These are phyloP conservation scores for Ormyrus pomaceus DNA, from an alignment of 2,888 invertebrate genomes.

Conservation along the genomic window DNA sequence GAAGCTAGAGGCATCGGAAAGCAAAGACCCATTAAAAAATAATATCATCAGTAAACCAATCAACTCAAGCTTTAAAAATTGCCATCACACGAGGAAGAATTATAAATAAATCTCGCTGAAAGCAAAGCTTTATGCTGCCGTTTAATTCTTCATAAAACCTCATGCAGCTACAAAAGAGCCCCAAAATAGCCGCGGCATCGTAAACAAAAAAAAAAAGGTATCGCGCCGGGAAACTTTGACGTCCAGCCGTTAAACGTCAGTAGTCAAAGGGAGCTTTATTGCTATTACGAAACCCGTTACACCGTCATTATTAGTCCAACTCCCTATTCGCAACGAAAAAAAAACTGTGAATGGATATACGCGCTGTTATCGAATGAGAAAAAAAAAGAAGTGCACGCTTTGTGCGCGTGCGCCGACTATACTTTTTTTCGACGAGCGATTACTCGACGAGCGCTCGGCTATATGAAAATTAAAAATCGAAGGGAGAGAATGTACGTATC, in stretches of 20 bases:
- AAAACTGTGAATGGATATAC: not conserved
- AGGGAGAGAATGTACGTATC: not conserved
- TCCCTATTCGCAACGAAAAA: not conserved
- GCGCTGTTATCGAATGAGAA: slow-evolving; percentile 34
- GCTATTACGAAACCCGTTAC: slow-evolving; percentile 16
- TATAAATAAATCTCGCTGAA: too few species aligned
- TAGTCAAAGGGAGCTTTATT: slow-evolving; percentile 4
- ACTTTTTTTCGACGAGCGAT: slow-evolving; percentile 20
- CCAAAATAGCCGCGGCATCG: too few species aligned
- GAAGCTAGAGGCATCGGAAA: too few species aligned
- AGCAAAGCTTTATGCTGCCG: too few species aligned
- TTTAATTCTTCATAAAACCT: too few species aligned
- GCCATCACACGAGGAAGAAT: too few species aligned
- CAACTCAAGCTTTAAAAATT: too few species aligned
- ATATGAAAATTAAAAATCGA: slow-evolving; percentile 36
- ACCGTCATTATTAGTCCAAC: not conserved
- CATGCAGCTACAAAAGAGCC: too few species aligned
- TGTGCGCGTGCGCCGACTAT: not conserved
- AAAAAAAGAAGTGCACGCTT: not conserved
- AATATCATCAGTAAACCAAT: too few species aligned
- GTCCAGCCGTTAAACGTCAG: not conserved
- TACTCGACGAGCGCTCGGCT: slow-evolving; percentile 10
- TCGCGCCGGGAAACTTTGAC: too few species aligned
- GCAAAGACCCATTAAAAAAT: too few species aligned
- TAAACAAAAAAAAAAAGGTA: too few species aligned